Base-by-base conservation (phyloP, 2,113 vertebrate genomes). In the Peromyscus polionotus region DNA sequence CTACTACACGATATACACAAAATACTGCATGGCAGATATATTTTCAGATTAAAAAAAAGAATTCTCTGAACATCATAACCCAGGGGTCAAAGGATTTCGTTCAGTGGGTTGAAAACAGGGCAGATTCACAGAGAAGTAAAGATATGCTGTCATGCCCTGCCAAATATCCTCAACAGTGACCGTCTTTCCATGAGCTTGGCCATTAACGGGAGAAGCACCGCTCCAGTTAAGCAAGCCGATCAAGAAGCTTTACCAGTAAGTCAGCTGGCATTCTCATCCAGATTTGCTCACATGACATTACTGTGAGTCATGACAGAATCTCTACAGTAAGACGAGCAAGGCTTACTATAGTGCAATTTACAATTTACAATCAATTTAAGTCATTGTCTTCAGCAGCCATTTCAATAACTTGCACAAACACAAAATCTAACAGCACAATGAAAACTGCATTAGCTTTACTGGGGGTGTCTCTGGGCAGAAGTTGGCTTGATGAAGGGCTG, bases 1-100 rank as follows among this genome's bases (percentile, higher is more conserved):
- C 45, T 77, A 80, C 76, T 75, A 84, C 59, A 31, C 80, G 17
- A 92, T 45, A 90, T 54, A 20, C 9, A 95, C 33, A 85, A 83
- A 90, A 79, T 87, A 72, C 79, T 16, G 57, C 88, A 79, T 94
- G 95, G 57, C 48, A 91, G 86, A 91, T 76, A 91, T 48, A 91
- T 86, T 93, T 94, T 92, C n/a, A 90, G 17, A 48, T 73, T 76
- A 51, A 31, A 36, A 90, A 97, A 84, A 93, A 81, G 70, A 63
- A 3, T n/a, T 73, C 59, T 86, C 26, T 95, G 89, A 79, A 39
- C 22, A 87, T 70, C 42, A 81, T 81, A 59, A 93, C 31, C 3
- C n/a, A 85, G 28, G 59, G 51, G 11, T 19, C 75, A 92, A 81
- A 92, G 51, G 17, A 72, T 45, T 93, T 91, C n/a, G 63, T 67